Conservation (phyloP, 2,113 vertebrate genomes). For the Atherinomorus stipes region DNA sequence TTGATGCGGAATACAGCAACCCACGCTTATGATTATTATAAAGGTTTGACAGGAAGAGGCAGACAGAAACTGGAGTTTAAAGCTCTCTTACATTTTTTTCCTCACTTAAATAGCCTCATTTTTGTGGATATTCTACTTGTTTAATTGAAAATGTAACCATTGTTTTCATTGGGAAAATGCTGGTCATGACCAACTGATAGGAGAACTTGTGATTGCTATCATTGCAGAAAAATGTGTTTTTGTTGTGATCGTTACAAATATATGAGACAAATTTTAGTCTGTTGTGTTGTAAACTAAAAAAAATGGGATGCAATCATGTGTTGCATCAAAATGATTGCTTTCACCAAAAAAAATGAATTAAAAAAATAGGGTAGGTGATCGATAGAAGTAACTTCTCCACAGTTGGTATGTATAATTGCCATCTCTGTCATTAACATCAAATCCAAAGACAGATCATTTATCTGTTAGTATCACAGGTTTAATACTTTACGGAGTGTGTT, state of each 20-base stretch:
- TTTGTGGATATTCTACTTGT: not conserved
- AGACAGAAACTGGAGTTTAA: slow-evolving; percentile 23
- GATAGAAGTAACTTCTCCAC: no score
- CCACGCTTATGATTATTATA: slow-evolving; percentile 64
- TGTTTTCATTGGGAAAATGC: not conserved
- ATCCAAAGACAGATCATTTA: no score
- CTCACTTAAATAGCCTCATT: not conserved
- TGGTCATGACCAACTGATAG: not conserved
- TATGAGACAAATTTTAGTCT: no score
- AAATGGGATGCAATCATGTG: no score
- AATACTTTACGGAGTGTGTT: no score
- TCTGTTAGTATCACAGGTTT: no score
- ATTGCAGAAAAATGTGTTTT: not conserved
- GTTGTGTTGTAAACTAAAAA: no score
- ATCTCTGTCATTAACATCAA: no score
- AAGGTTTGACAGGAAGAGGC: slow-evolving; percentile 56
- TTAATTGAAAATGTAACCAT: not conserved
- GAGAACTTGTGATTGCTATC: not conserved
- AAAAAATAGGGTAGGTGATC: no score
- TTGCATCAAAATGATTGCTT: no score
- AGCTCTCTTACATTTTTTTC: not conserved
- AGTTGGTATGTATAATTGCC: no score
- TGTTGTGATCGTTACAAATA: not conserved
- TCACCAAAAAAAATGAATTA: no score
- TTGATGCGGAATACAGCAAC: slow-evolving; percentile 64